phyloP scores from a whole-genome alignment of 2,797 vertebrate genomes.

The Stomatorhinus walkeri region DNA sequence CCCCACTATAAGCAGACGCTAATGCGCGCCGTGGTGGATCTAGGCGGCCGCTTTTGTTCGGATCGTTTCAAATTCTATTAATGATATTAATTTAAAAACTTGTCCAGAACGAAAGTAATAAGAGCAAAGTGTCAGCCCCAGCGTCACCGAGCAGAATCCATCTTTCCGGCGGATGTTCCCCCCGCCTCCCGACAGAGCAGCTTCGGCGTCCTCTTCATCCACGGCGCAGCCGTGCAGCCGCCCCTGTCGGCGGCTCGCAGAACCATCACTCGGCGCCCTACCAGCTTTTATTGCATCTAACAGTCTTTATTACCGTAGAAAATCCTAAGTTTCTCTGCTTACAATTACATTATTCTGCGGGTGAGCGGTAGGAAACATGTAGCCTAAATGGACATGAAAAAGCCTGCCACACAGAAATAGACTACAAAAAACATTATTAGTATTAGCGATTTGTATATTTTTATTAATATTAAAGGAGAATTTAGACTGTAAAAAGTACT shows the following conservation, averaged over 20 bases:
- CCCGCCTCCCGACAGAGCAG: not conserved
- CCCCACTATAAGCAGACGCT: not conserved
- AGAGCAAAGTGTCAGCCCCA: slow-evolving; percentile 20
- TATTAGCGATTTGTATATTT: not conserved
- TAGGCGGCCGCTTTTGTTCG: not conserved
- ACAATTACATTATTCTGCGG: not conserved
- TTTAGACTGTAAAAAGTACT: not conserved
- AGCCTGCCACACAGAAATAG: not conserved
- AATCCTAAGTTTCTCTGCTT: not conserved
- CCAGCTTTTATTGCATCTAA: not conserved
- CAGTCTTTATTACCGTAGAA: not conserved
- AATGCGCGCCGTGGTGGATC: not conserved
- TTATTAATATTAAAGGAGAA: not conserved
- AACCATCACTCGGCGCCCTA: not conserved
- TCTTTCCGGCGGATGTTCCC: slow-evolving; percentile 26
- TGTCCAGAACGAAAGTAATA: slow-evolving; percentile 7
- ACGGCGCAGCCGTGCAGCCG: slow-evolving; percentile 1
- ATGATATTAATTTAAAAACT: not conserved
- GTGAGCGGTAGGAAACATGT: not conserved
- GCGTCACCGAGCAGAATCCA: slow-evolving; percentile 13
- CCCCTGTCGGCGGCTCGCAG: slow-evolving; percentile 5
- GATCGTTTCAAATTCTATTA: not conserved
- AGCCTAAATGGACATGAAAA: not conserved
- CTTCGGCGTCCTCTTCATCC: slow-evolving; percentile 4
- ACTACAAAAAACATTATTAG: not conserved